Evolutionary conservation across 2,113 vertebrate genomes (phyloP), one percentile per base, ranked within the genome.

Genomic region (Pseudopipra pipra): DNA sequence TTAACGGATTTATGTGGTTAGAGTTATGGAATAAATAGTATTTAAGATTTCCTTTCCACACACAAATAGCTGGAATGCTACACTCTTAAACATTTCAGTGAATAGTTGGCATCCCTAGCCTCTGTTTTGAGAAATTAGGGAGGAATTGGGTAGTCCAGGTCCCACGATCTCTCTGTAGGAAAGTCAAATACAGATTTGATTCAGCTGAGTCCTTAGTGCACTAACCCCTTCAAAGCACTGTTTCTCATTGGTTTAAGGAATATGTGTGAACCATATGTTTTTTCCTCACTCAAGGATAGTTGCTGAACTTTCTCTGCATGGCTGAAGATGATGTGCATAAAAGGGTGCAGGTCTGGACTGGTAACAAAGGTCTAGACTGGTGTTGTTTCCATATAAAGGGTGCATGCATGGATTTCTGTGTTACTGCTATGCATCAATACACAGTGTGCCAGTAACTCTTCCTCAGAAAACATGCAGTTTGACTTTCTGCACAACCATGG

Each of bases 301-400:
- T 91, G 65, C 51, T 78, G 79, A 88, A 49, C 27, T 56, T 83
- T 62, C 78, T 91, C 56, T 84, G 63, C 31, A 6, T 47, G 41
- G 62, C 16, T 91, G 81, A 54, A 79, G 81, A 65, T 44, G 56
- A 70, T 62, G 55, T 51, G 70, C 73, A 15, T 85, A 49, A 85
- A 93, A 87, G 35, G 70, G 25, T 43, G 51, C 46, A 74, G 59
- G 35, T 86, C 43, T 87, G 63, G 59, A 71, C 62, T 71, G 44
- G 52, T n/a, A 66, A 46, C 43, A 76, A 68, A 85, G 44, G 56
- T 89, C 58, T 85, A 55, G 70, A 25, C 81, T 85, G 68, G 0
- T 24, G 83, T 80, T 80, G 21, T 87, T 93, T 65, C 56, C 6
- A 1, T 49, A 14, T 33, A 31, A 51, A 68, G 35, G 43, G 56